Evolutionary conservation across 1,140 invertebrate genomes (phyloP), one percentile per base, ranked within the genome.

Genomic region (Archivesica marissinica): DNA sequence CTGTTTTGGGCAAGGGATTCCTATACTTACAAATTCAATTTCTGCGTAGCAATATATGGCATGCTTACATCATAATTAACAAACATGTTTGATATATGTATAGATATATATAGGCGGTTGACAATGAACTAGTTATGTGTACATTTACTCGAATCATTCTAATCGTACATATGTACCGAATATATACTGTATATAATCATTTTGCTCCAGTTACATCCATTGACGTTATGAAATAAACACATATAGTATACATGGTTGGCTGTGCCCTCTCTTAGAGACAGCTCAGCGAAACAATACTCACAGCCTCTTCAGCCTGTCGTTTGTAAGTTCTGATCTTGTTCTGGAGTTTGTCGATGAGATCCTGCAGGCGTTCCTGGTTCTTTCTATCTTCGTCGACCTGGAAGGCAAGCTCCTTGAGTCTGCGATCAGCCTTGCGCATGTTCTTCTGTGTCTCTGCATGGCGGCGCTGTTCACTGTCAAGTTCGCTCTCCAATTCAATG

Each of bases 301-400:
- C 96, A 88, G 98, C 98, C 94, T 99, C 98, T 94, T 99, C 99
- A 92, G 99, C 98, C 96, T 99, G 98, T 95, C 98, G 97, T 97
- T 99, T 99, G 96, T 99, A 99, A 88, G 97, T 98, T 96, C 99
- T 99, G 96, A 99, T 99, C 96, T 99, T 99, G 95, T 98, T 97
- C 96, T 99, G 98, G 77, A 99, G 96, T 96, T 99, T 99, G 95
- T 99, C 99, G 90, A 99, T 98, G 88, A 99, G 96, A 95, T 99
- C 98, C 95, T 99, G 98, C 96, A 99, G 98, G 92, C 98, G 97
- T 93, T 99, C 98, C 95, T 99, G 98, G 95, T 98, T 99, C 96
- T 99, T 99, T 94, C 97, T 97, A 95, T 99, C 98, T 94, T 99
- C 98, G 91, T 99, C 98, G 82, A 90, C 68, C 81, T 95, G 95